phyloP scores from a whole-genome alignment of 2,888 invertebrate genomes.

The Liopterus haemorrhoidalis region DNA sequence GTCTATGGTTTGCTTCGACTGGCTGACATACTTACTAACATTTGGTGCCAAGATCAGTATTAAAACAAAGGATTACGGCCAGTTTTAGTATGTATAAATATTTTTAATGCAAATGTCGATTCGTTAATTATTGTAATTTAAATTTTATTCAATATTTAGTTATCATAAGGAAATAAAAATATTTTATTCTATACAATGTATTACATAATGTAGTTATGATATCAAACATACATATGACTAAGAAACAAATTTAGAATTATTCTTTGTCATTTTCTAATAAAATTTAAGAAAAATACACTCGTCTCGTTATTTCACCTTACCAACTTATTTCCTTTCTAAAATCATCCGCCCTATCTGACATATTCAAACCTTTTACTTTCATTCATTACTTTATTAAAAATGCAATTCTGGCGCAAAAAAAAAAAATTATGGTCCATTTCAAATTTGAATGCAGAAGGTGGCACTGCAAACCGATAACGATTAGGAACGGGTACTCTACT shows the following conservation, averaged over 20 bases:
- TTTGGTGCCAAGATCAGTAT: slow-evolving; percentile 46
- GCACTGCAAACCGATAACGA: too few species aligned
- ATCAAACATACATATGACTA: slow-evolving; percentile 44
- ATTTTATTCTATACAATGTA: slow-evolving; percentile 44
- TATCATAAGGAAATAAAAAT: slow-evolving; percentile 25
- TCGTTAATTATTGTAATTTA: slow-evolving; percentile 30
- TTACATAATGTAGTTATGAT: slow-evolving; percentile 44
- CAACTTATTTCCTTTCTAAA: too few species aligned
- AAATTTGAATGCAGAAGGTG: too few species aligned
- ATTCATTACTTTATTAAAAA: too few species aligned
- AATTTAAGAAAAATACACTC: slow-evolving; percentile 39
- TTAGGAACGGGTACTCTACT: too few species aligned
- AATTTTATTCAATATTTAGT: slow-evolving; percentile 23
- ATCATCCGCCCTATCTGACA: too few species aligned
- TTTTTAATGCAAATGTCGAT: slow-evolving; percentile 26
- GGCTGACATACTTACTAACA: slow-evolving; percentile 21
- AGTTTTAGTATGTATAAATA: slow-evolving; percentile 35
- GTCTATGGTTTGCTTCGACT: slow-evolving; percentile 18
- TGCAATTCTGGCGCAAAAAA: too few species aligned
- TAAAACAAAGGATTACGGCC: slow-evolving; percentile 41
- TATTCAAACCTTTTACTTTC: too few species aligned
- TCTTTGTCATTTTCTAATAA: slow-evolving; percentile 69
- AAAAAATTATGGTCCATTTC: too few species aligned
- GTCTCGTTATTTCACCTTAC: slow-evolving; percentile 7
- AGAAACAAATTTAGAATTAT: slow-evolving; percentile 60